phyloP scores from a whole-genome alignment of 92 coral and sea anemone genomes.

The Pocillopora grandis region DNA sequence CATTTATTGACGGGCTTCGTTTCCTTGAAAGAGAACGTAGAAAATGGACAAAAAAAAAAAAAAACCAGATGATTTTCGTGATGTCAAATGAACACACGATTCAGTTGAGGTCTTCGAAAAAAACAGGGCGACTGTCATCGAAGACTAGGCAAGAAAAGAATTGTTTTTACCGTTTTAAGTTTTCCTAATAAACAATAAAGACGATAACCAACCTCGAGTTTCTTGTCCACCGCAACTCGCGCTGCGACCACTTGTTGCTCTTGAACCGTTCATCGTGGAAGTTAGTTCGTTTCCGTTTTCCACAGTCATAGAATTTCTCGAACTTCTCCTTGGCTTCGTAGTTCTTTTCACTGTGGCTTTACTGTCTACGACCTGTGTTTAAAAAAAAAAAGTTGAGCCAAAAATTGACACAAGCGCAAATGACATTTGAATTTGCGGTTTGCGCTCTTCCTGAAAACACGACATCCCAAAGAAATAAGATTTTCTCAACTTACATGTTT shows the following conservation, averaged over 20 bases:
- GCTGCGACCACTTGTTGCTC: conserved; percentile 57
- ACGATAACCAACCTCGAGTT: conserved; percentile 31
- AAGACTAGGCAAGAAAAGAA: not conserved
- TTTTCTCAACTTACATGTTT: conserved; percentile 78
- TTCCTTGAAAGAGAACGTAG: not conserved
- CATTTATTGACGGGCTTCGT: not conserved
- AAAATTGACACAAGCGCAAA: not conserved
- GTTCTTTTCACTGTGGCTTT: conserved; percentile 77
- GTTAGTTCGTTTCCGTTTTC: conserved; percentile 57
- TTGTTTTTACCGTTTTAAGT: not conserved
- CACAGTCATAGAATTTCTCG: conserved; percentile 52
- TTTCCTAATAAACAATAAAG: not conserved
- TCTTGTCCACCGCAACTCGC: conserved; percentile 26
- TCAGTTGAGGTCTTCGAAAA: not conserved
- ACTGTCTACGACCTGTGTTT: conserved; percentile 87
- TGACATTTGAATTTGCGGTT: not conserved
- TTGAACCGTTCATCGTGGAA: conserved; percentile 37
- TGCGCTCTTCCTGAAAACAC: not conserved
- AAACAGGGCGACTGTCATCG: conserved; percentile 18
- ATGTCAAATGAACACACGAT: not conserved
- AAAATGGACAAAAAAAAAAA: not conserved
- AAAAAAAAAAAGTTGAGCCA: not conserved
- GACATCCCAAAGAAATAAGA: not conserved
- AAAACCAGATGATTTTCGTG: not conserved
- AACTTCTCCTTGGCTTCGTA: conserved; percentile 79